Evolutionary conservation across 2,888 invertebrate genomes (phyloP).

Genomic region (Eristalis intricaria): DNA sequence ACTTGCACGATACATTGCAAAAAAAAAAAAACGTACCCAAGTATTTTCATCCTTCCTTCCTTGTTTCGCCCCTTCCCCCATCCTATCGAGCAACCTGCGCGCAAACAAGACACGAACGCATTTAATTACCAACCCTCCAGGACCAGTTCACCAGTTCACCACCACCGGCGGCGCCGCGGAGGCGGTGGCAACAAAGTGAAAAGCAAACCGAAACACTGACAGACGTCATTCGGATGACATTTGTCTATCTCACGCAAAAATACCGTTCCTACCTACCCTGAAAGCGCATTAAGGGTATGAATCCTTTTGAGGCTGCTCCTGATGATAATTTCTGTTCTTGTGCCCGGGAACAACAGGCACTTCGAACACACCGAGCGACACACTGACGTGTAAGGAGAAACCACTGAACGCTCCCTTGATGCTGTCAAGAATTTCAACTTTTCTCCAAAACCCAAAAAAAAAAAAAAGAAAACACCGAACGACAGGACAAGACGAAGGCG

Average conservation of each 20-base stretch:
- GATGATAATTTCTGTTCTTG: constrained; percentile 55
- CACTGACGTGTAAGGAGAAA: constrained; percentile 41
- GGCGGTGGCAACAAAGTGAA: background rate
- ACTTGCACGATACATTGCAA: background rate
- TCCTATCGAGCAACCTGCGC: background rate
- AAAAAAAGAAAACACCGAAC: background rate
- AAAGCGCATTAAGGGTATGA: constrained; percentile 12
- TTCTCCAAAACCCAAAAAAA: constrained; percentile 32
- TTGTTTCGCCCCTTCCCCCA: no score
- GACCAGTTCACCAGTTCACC: background rate
- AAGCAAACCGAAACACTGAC: constrained; percentile 36
- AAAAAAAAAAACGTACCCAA: background rate
- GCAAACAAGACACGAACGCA: constrained; percentile 50
- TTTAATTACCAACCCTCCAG: constrained; percentile 64
- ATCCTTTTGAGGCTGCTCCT: constrained; percentile 57
- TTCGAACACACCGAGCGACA: constrained; percentile 5
- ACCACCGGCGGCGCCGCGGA: background rate
- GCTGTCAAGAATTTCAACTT: constrained; percentile 68
- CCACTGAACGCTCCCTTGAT: constrained; percentile 46
- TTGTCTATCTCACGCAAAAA: constrained; percentile 55
- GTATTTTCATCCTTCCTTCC: background rate
- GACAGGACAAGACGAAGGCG: constrained; percentile 6
- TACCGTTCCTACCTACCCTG: constrained; percentile 3
- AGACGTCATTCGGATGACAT: constrained; percentile 66
- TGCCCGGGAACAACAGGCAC: constrained; percentile 9